Base-by-base conservation (phyloP, 2,888 invertebrate genomes). In the Synergus japonicus region DNA sequence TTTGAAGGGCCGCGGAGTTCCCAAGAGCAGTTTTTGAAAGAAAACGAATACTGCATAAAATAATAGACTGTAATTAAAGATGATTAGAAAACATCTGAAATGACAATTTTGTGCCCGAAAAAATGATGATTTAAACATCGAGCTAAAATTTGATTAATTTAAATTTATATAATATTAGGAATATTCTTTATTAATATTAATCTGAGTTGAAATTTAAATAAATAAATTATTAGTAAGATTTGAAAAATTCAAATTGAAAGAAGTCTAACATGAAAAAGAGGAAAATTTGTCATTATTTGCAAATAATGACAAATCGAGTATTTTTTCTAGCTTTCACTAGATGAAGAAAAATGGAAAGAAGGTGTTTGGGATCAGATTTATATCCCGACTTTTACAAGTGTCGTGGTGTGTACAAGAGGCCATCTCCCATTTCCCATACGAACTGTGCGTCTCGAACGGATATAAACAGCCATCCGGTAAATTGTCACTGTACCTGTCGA, bases 401-500 rank as follows among this genome's bases (percentile, higher is more conserved):
- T n/a, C n/a, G 15, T 13, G 10, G 13, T 67, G 12, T 67, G 29
- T 69, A 73, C 73, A 37, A 73, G 73, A 41, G 37, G 37, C 37
- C 37, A 49, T 54, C 37, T 73, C 49, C 54, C 29, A n/a, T 73
- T 2, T 29, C 22, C 22, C 22, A 29, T 29, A 49, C 29, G 54
- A 73, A 49, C 15, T 54, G 54, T n/a, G n/a, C 29, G 54, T 73
- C 37, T 54, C 73, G 73, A 73, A 37, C 54, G 37, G 73, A 73
- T 73, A 73, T 73, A 73, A 73, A 73, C 73, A 73, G 73, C 54
- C 29, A 37, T n/a, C n/a, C 54, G 73, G 54, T 73, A 73, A 73
- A 73, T 73, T 73, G 73, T 73, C 73, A 73, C 29, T n/a, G 37
- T 37, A 73, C 54, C 73, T 73, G 73, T 73, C 73, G 73, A 73